These are phyloP conservation scores for Microcebus griseorufus DNA, from an alignment of 2,113 vertebrate species.

Conservation along the genomic window DNA sequence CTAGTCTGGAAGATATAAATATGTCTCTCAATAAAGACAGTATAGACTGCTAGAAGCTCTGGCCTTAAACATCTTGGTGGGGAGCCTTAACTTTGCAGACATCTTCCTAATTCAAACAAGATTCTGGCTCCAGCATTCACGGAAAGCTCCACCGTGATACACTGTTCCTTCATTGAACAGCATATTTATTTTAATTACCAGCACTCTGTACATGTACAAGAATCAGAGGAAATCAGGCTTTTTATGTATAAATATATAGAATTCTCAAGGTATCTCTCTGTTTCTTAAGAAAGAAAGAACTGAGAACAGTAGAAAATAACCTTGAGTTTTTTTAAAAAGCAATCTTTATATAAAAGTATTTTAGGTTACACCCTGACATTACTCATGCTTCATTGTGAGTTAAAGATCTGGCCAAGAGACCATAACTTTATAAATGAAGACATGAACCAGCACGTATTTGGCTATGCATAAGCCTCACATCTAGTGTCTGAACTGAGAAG, in stretches of 20 bases:
- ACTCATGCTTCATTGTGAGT: constrained; percentile 43
- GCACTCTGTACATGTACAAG: constrained; percentile 45
- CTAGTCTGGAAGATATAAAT: constrained; percentile 92
- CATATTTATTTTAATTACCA: constrained; percentile 74
- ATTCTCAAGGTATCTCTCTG: constrained; percentile 43
- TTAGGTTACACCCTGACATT: not conserved
- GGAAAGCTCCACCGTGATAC: constrained; percentile 33
- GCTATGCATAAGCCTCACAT: not conserved
- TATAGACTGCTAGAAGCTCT: constrained; percentile 83
- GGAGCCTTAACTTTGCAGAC: constrained; percentile 84
- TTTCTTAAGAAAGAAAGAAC: constrained; percentile 45
- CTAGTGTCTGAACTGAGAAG: not conserved
- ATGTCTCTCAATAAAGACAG: constrained; percentile 86
- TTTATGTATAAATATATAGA: not conserved
- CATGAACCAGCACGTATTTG: not conserved
- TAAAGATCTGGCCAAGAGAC: not conserved
- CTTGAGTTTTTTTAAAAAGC: not conserved
- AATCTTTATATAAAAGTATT: constrained; percentile 7
- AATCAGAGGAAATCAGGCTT: not conserved
- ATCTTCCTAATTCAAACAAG: constrained; percentile 90
- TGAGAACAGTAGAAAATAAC: not conserved
- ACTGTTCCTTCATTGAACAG: constrained; percentile 49
- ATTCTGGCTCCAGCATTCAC: constrained; percentile 70
- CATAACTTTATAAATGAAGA: constrained; percentile 21
- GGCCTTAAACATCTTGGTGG: constrained; percentile 81